Base-by-base conservation (phyloP, 2,888 invertebrate genomes). In the Malthinus flaveolus region DNA sequence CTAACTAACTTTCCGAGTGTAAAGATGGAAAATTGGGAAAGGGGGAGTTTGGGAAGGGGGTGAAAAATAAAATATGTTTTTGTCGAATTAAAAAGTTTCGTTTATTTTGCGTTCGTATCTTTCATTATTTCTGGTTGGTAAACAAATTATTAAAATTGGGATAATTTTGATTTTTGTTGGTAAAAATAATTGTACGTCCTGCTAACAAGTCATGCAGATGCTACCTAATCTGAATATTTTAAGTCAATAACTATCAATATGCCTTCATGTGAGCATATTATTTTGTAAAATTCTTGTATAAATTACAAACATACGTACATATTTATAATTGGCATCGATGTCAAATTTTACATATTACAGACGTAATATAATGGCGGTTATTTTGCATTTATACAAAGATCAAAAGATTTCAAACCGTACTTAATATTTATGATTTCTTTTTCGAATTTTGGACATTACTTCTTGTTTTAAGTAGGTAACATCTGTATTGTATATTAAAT, bases 331-430 rank as follows among this genome's bases (percentile, higher is more conserved):
- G 68, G 65, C 67, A 65, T 65, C 58, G 60, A 63, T 59, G 63
- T 65, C 60, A 50, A 57, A 50, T 36, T 52, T 39, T 65, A 65
- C 61, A 66, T 66, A 64, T 64, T 60, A 58, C 59, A 50, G 49
- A 56, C 51, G 61, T 23, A 23, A 23, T 62, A 62, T 65, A 66
- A 66, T 63, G 63, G 63, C 56, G 64, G 62, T 66, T 64, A 64
- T 66, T 67, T 67, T 62, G 68, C 68, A 67, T 68, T 68, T 66
- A 67, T 67, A 65, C 63, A 66, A 23, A 68, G 68, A 68, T 68
- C 67, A 67, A 67, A 69, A 67, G 67, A 67, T 65, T 65, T 58
- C 59, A 64, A 61, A 62, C 63, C 64, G 66, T 66, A 64, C 65
- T 67, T 62, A 67, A 69, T 70, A 66, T 69, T 68, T 68, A 70